These are phyloP conservation scores for Pheucticus melanocephalus DNA, from an alignment of 2,113 vertebrate genomes.

Conservation along the genomic window DNA sequence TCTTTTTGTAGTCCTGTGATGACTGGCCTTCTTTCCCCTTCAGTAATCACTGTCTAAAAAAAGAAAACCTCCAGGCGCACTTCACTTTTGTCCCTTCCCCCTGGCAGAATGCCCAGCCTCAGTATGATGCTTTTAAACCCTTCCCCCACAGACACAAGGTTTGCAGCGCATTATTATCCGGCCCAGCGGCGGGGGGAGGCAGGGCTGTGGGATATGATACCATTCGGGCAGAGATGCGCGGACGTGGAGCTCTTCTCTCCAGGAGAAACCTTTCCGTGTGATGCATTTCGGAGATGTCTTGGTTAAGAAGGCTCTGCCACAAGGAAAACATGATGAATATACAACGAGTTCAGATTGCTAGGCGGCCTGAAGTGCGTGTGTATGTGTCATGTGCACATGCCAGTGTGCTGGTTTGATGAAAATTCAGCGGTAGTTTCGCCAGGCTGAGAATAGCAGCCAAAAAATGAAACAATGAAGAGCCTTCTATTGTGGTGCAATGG, in stretches of 20 bases:
- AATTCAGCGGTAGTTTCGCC: constrained; percentile 57
- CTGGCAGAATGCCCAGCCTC: constrained; percentile 63
- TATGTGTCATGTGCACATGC: not conserved
- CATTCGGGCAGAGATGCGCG: not conserved
- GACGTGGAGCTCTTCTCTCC: not conserved
- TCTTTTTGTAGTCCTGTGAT: constrained; percentile 10
- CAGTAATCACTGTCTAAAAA: constrained; percentile 61
- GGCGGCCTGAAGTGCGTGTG: not conserved
- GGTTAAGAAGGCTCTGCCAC: not conserved
- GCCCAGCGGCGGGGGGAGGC: not conserved
- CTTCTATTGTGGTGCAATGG: constrained; percentile 7
- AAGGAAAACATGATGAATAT: constrained; percentile 19
- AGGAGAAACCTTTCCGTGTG: not conserved
- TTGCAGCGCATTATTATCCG: constrained; percentile 19
- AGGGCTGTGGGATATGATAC: not conserved
- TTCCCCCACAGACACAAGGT: constrained; percentile 37
- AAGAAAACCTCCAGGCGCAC: constrained; percentile 62
- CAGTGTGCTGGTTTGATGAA: not conserved
- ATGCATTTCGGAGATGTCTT: not conserved
- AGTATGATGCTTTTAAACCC: constrained; percentile 65
- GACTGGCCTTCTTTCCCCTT: constrained; percentile 57
- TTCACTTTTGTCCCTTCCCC: constrained; percentile 62
- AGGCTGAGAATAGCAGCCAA: not conserved
- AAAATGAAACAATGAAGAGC: constrained; percentile 23
- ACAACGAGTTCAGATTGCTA: not conserved